phyloP scores from a whole-genome alignment of 1,140 invertebrate species.

The Babylonia areolata region DNA sequence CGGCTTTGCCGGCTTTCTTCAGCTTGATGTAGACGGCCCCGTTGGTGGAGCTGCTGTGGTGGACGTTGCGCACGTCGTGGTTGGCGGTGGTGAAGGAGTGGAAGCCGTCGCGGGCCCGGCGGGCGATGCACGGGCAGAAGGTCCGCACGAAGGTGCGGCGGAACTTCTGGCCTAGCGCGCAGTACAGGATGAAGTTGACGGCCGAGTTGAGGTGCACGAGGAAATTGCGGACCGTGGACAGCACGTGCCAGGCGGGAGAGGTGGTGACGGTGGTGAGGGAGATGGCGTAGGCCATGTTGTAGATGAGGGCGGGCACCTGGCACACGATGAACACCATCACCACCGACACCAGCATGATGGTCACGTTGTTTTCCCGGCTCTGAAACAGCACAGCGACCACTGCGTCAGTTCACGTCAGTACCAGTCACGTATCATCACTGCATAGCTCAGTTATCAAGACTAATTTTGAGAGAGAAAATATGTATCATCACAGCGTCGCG shows the following conservation, averaged over 20 bases:
- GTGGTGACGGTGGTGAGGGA: slow-evolving; percentile 52
- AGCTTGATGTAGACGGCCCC: slow-evolving; percentile 40
- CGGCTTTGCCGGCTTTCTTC: not conserved
- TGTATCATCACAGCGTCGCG: no score
- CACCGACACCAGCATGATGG: slow-evolving; percentile 95
- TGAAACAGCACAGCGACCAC: not conserved
- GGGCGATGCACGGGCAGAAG: slow-evolving; percentile 81
- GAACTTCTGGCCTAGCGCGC: slow-evolving; percentile 97
- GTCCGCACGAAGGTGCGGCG: slow-evolving; percentile 87
- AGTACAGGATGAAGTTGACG: slow-evolving; percentile 98
- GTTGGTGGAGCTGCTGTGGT: slow-evolving; percentile 30
- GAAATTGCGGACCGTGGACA: slow-evolving; percentile 83
- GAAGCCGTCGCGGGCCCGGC: slow-evolving; percentile 53
- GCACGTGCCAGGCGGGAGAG: slow-evolving; percentile 57
- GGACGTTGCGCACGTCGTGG: slow-evolving; percentile 32
- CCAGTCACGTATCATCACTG: no score
- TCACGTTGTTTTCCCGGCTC: slow-evolving; percentile 74
- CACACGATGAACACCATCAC: slow-evolving; percentile 95
- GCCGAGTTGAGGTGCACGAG: slow-evolving; percentile 97
- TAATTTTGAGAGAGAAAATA: no score
- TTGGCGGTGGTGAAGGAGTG: slow-evolving; percentile 60
- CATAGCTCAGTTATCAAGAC: no score
- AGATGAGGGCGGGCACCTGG: slow-evolving; percentile 91
- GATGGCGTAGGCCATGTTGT: slow-evolving; percentile 82
- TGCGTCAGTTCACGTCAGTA: no score